Evolutionary conservation across 2,113 vertebrate genomes (phyloP).

Genomic region (Coturnix japonica): DNA sequence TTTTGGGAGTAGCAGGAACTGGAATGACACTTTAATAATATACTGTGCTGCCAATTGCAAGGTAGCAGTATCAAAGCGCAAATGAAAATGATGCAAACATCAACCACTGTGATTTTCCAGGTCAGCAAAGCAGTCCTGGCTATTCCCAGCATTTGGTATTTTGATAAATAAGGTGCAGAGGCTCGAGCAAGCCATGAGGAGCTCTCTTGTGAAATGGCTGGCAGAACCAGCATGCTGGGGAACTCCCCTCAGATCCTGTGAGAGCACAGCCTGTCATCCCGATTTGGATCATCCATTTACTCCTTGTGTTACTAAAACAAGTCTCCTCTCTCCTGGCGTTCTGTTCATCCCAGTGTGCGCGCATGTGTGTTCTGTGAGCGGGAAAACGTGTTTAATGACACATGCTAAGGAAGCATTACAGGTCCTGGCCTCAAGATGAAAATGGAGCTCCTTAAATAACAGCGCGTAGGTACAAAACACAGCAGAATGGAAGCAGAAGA

Average conservation of each 20-base stretch:
- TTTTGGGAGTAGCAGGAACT: neutral
- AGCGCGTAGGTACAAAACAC: accelerated
- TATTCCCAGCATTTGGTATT: neutral
- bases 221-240: neutral
- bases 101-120: neutral
- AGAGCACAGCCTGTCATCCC: constrained; percentile 51
- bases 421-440: neutral
- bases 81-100: neutral
- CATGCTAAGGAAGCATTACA: neutral
- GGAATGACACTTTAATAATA: neutral
- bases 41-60: neutral
- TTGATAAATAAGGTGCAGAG: constrained; percentile 33
- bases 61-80: neutral
- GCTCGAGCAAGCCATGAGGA: constrained; percentile 8
- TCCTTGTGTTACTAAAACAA: constrained; percentile 21
- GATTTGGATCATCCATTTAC: constrained; percentile 53
- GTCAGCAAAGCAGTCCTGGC: neutral
- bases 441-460: neutral
- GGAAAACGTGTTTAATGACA: neutral
- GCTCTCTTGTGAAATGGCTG: constrained; percentile 52
- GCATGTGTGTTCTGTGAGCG: neutral
- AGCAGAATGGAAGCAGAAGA: neutral
- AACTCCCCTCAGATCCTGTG: constrained; percentile 19
- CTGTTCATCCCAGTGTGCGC: neutral
- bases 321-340: neutral